These are phyloP conservation scores for Glandiceps talaboti DNA, from an alignment of 53 echinoderm and acorn worm genomes.

Conservation along the genomic window DNA sequence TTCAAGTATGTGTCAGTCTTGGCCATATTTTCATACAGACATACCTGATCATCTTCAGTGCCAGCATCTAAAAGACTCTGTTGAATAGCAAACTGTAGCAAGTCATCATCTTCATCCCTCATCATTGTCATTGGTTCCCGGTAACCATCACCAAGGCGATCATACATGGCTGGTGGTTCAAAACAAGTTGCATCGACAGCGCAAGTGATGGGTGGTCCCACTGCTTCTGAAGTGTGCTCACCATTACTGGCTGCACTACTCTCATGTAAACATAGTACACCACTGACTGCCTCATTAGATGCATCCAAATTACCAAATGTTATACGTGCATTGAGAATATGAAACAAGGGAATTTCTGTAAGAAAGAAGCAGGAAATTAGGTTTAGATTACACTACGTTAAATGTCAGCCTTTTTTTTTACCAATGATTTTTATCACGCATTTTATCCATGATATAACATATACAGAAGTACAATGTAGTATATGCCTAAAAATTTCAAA, in stretches of 20 bases:
- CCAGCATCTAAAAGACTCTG: slow-evolving; percentile 57
- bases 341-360: slow-evolving; percentile 94
- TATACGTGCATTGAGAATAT: slow-evolving; percentile 88
- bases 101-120: slow-evolving; percentile 58
- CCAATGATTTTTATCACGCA: too few species aligned
- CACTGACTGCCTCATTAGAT: slow-evolving; percentile 43
- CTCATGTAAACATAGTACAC: slow-evolving; percentile 46
- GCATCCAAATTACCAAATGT: slow-evolving; percentile 90
- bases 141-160: slow-evolving; percentile 9
- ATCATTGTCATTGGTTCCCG: slow-evolving; percentile 47
- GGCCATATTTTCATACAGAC: background rate
- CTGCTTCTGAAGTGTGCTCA: slow-evolving; percentile 19
- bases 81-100: slow-evolving; percentile 84
- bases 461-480: too few species aligned
- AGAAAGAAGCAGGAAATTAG: background rate
- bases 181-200: slow-evolving; percentile 72
- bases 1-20: background rate
- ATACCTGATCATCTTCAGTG: background rate
- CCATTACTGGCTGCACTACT: background rate
- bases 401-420: too few species aligned
- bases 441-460: too few species aligned
- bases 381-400: too few species aligned
- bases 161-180: slow-evolving; percentile 54
- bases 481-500: too few species aligned
- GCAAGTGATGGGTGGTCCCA: slow-evolving; percentile 29